Conservation (phyloP, 2,113 vertebrate species). For the Athene noctua region DNA sequence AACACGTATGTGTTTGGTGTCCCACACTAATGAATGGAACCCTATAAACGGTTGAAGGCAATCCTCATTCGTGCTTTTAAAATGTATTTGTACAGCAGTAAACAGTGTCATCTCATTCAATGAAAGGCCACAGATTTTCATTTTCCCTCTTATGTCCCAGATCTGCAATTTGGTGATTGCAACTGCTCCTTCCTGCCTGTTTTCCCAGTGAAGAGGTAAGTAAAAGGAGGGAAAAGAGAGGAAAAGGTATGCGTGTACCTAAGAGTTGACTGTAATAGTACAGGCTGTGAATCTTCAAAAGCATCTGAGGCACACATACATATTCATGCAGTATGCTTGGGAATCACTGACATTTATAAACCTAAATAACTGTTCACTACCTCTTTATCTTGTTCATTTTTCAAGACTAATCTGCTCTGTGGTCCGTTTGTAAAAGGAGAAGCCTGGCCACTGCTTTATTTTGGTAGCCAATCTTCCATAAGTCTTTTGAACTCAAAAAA, state of each 20-base stretch:
- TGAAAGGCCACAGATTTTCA: not conserved
- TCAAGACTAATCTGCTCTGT: not conserved
- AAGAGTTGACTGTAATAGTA: not conserved
- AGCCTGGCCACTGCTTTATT: not conserved
- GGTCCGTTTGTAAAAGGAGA: not conserved
- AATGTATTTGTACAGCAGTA: not conserved
- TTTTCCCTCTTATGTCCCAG: not conserved
- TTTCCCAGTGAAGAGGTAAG: not conserved
- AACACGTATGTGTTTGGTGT: not conserved
- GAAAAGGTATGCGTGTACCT: not conserved
- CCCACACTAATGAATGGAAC: not conserved
- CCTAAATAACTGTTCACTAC: not conserved
- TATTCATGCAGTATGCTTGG: not conserved
- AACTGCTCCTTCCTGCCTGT: not conserved
- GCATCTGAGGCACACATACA: not conserved
- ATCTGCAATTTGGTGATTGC: not conserved
- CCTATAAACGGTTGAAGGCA: not conserved
- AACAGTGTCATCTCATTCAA: not conserved
- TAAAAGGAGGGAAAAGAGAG: not conserved
- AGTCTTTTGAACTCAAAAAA: not conserved
- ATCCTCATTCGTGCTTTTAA: not conserved
- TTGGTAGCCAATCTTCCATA: not conserved
- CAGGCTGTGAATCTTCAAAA: not conserved
- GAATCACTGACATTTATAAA: not conserved
- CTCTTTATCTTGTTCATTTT: not conserved